phyloP scores from a whole-genome alignment of 2,113 vertebrate genomes.

The Sprattus sprattus region DNA sequence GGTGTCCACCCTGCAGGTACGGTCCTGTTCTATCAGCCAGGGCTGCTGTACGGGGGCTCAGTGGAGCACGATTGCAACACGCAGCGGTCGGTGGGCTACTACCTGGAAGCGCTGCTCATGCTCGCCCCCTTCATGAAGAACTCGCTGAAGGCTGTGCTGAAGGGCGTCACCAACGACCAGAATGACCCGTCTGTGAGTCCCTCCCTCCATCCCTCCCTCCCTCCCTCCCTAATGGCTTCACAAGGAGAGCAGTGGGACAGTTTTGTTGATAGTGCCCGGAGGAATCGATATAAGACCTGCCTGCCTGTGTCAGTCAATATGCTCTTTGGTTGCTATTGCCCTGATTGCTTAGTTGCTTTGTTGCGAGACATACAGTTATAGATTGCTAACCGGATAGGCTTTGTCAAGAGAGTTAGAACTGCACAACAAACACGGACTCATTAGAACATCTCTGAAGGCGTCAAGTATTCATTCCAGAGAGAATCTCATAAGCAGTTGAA shows the following conservation, averaged over 20 bases:
- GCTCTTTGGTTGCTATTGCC: not conserved
- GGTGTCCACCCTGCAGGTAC: slow-evolving; percentile 73
- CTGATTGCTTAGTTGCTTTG: not conserved
- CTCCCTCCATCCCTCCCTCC: not conserved
- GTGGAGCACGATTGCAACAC: slow-evolving; percentile 88
- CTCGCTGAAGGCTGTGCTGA: slow-evolving; percentile 80
- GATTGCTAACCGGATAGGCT: too few relatives aligned
- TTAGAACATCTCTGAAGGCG: not conserved
- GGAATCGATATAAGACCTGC: not conserved
- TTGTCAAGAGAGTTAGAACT: not conserved
- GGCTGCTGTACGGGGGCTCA: slow-evolving; percentile 81
- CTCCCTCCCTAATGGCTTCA: not conserved
- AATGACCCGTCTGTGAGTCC: slow-evolving; percentile 86
- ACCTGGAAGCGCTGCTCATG: slow-evolving; percentile 89
- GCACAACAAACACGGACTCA: not conserved
- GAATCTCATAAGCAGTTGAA: not conserved
- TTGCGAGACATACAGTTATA: not conserved
- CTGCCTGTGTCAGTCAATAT: not conserved
- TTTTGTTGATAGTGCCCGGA: not conserved
- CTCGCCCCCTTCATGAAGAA: slow-evolving; percentile 94
- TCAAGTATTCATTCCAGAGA: not conserved
- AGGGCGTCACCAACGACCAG: slow-evolving; percentile 89
- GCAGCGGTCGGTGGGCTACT: slow-evolving; percentile 88
- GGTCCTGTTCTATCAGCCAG: slow-evolving; percentile 88
- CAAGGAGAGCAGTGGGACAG: not conserved